Evolutionary conservation across 53 echinoderm and acorn worm species (phyloP), one percentile per base, ranked within the genome.

Genomic region (Arbacia lixula): DNA sequence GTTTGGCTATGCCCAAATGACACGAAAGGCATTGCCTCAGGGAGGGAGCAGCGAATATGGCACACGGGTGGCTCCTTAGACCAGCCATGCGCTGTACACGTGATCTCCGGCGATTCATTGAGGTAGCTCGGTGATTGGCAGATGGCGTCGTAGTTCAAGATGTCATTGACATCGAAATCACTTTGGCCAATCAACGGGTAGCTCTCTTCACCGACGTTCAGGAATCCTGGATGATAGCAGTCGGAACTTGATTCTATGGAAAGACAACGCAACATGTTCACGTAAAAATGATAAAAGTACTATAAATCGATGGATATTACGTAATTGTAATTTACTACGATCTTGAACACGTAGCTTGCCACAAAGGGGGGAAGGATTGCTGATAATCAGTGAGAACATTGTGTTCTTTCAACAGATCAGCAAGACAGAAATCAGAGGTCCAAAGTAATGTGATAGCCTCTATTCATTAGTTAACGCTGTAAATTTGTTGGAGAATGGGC

Each of bases 151-250:
- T 78, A 78, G 40, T 78, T 60, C 14, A 78, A 30, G 11, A 40
- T 60, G 5, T 78, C 43, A 12, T 78, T 60, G 16, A 78, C 17
- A 30, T 2, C 9, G 42, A 78, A 78, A 37, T 60, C 29, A 1
- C 40, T 16, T 19, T 37, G 58, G n/a, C 25, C 14, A 12, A 40
- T 12, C 2, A 60, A 40, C 17, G 79, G 79, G 42, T 60, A 78
- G 43, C 22, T 34, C 36, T 78, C 61, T 14, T 60, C 42, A 8
- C 61, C 21, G 39, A 78, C 60, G 25, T 31, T 54, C 14, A 88
- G 82, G 52, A 71, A 92, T 1, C 92, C 92, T n/a, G 92, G 92
- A 68, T 92, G 92, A 51, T 88, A 92, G 20, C 92, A 92, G 5
- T 61, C 76, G 0, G 92, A 82, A 12, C 39, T 26, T 26, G 79